Evolutionary conservation across 2,797 vertebrate species (phyloP), one percentile per base, ranked within the genome.

Genomic region (Lithobates sylvaticus): DNA sequence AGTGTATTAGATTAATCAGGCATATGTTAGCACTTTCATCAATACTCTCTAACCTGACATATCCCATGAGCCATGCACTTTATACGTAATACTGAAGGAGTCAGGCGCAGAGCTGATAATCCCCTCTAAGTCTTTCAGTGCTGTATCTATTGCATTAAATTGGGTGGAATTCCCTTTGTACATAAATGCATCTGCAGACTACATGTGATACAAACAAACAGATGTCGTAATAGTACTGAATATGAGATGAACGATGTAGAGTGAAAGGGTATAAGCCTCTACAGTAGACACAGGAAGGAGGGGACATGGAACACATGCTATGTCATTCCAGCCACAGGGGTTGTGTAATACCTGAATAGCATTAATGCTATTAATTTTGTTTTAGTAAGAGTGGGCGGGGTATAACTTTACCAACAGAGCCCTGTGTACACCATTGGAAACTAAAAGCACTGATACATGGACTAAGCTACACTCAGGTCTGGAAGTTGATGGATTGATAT

Each of bases 351-450:
- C 70, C 54, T 83, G 81, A 83, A 87, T 78, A 71, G 75, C 29
- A 83, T 50, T 83, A 78, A 72, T 78, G 29, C 23, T 75, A 87
- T 83, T 87, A 74, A 74, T 87, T 77, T 83, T 78, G 81, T 83
- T 83, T 83, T 78, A 67, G 85, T 86, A 86, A 78, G 80, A 83
- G 85, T 87, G 76, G 85, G 85, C 68, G 85, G 83, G 81, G 68
- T 69, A 83, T 39, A 74, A 74, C 68, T 21, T 72, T 78, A 72
- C 68, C n/a, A 16, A 64, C 61, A 61, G 58, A 26, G 54, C 34
- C 47, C 34, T 83, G 75, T 78, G 68, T 78, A 83, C 80, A 65
- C 85, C 78, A 21, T 64, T 27, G 36, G 16, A 27, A 74, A 39
- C 69, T 73, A 78, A 83, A 87, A 78, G 69, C 85, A 78, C 50